Percentiles rank a stretch among this genome's conserved stretches.
phyloP scores from a whole-genome alignment of 2,888 invertebrate species.

The Chloroclysta siterata region DNA sequence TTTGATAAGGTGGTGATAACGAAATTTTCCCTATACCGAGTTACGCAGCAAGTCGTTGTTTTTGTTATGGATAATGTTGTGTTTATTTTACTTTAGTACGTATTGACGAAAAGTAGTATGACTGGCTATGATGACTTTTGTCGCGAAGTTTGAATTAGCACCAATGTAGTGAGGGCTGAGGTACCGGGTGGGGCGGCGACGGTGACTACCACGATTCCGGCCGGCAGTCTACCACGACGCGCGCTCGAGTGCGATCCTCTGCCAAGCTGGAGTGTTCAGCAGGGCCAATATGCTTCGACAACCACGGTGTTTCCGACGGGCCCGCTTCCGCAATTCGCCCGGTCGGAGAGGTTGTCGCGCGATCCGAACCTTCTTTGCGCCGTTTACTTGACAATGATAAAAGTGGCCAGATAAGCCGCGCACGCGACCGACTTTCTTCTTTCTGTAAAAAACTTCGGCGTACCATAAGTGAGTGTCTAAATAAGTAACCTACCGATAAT shows the following conservation, averaged over 20 bases:
- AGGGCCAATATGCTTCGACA: conserved; percentile 83
- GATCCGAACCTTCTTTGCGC: conserved; percentile 76
- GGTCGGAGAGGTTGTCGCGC: conserved; percentile 70
- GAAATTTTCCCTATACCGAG: conserved; percentile 3
- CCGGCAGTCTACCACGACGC: conserved; percentile 74
- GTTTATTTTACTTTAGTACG: conserved; percentile 28
- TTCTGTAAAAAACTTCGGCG: conserved; percentile 82
- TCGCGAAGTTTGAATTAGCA: conserved; percentile 71
- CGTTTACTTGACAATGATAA: conserved; percentile 76
- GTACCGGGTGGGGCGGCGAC: conserved; percentile 53
- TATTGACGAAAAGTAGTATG: conserved; percentile 36
- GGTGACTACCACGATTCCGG: conserved; percentile 49
- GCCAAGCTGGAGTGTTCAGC: conserved; percentile 80
- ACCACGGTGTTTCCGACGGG: conserved; percentile 75
- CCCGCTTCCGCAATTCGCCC: conserved; percentile 67
- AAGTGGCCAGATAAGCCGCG: conserved; percentile 75
- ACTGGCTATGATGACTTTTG: conserved; percentile 33
- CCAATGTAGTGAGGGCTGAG: conserved; percentile 58
- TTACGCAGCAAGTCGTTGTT: conserved; percentile 23
- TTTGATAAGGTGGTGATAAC: conserved; percentile 13
- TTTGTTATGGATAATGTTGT: conserved; percentile 34
- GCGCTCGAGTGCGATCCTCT: conserved; percentile 78
- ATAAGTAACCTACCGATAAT: conserved; percentile 24
- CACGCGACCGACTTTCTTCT: conserved; percentile 75
- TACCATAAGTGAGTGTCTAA: conserved; percentile 78